A percentile compares a stretch with the other conserved stretches of the same genome.
phyloP scores from a whole-genome alignment of 2,113 vertebrate species.

The Morone saxatilis region DNA sequence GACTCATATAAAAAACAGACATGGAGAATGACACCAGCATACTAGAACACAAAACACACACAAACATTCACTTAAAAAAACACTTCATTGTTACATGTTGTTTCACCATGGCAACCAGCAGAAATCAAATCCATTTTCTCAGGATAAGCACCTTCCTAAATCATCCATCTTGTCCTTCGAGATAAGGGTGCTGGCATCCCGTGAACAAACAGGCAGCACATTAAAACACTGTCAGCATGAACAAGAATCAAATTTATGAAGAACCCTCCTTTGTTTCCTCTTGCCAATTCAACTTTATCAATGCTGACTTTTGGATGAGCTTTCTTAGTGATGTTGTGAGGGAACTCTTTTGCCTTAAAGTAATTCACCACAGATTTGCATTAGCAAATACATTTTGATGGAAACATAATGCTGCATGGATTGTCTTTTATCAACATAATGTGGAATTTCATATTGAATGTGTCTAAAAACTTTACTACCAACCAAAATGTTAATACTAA shows the following conservation, averaged over 20 bases:
- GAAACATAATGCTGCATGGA: too few relatives aligned
- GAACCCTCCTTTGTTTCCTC: background rate
- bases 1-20: constrained; percentile 35
- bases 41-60: constrained; percentile 20
- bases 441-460: background rate
- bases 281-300: background rate
- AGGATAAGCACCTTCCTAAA: constrained; percentile 1
- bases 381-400: too few relatives aligned
- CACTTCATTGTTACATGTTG: constrained; percentile 7
- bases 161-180: background rate
- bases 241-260: background rate
- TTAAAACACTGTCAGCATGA: background rate
- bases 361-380: background rate
- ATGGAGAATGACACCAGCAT: constrained; percentile 13
- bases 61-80: constrained; percentile 16
- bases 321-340: background rate
- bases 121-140: constrained; percentile 2
- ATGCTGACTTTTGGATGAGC: background rate
- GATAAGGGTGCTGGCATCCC: constrained; percentile 8
- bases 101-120: constrained; percentile 19
- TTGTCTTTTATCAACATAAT: too few relatives aligned
- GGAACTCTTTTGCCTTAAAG: background rate
- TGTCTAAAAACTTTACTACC: background rate
- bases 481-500: background rate
- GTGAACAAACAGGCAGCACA: background rate